These are phyloP conservation scores for Lepidochrysops patricia DNA, from an alignment of 2,888 invertebrate genomes.

Conservation along the genomic window DNA sequence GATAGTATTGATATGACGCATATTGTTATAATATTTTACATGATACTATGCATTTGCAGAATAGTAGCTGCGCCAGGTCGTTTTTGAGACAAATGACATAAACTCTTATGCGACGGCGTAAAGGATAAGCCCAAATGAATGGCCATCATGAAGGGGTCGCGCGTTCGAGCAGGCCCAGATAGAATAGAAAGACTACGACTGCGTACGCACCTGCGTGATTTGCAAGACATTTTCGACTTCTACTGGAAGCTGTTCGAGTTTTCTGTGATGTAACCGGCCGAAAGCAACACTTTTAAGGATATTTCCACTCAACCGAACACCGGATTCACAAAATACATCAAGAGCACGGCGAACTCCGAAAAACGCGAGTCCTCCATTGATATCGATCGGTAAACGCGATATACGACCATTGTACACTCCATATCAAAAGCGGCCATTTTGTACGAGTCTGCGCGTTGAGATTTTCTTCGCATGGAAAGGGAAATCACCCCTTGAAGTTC, in stretches of 20 bases:
- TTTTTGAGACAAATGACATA: constrained; percentile 64
- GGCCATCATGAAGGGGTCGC: constrained; percentile 73
- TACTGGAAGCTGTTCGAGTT: constrained; percentile 56
- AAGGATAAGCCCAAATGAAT: constrained; percentile 73
- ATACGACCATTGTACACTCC: constrained; percentile 61
- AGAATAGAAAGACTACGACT: constrained; percentile 90
- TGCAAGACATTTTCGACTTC: constrained; percentile 67
- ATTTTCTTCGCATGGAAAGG: constrained; percentile 64
- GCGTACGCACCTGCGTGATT: constrained; percentile 97
- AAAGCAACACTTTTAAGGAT: constrained; percentile 66
- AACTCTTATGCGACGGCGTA: constrained; percentile 73
- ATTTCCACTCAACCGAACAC: constrained; percentile 57
- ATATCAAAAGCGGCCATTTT: constrained; percentile 78
- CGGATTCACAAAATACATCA: constrained; percentile 54
- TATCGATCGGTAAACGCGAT: constrained; percentile 78
- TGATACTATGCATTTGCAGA: constrained; percentile 55
- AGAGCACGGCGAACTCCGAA: constrained; percentile 64
- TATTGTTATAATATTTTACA: constrained; percentile 50
- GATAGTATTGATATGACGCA: constrained; percentile 27
- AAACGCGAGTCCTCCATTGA: constrained; percentile 71
- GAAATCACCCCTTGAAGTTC: constrained; percentile 56
- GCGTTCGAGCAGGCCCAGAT: constrained; percentile 92
- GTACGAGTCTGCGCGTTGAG: constrained; percentile 80
- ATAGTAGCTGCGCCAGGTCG: constrained; percentile 47
- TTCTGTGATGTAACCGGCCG: constrained; percentile 69